These are phyloP conservation scores for Lerista edwardsae DNA, from an alignment of 2,797 vertebrate genomes.

Conservation along the genomic window DNA sequence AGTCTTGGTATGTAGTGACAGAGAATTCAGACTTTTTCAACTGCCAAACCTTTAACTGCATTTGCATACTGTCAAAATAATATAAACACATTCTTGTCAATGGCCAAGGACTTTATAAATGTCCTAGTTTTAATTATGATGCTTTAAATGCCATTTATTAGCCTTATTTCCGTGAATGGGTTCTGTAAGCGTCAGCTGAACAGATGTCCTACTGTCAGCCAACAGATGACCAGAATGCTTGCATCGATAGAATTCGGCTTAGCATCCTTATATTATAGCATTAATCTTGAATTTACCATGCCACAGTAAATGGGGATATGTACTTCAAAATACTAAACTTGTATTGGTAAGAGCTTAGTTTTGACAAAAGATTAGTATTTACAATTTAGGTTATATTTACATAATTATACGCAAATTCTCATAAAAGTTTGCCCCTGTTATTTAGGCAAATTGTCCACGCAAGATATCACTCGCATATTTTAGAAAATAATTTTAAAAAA, in stretches of 20 bases:
- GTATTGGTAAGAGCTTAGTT: constrained; percentile 31
- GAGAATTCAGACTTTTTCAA: constrained; percentile 41
- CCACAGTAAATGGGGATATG: constrained; percentile 51
- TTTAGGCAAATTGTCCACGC: constrained; percentile 23
- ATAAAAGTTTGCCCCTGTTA: constrained; percentile 52
- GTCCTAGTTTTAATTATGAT: constrained; percentile 33
- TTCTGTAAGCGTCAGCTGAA: constrained; percentile 53
- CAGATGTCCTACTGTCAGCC: constrained; percentile 38
- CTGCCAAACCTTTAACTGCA: constrained; percentile 29
- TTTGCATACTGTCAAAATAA: constrained; percentile 48
- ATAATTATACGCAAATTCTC: constrained; percentile 39
- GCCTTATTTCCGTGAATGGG: constrained; percentile 54
- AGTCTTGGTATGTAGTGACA: constrained; percentile 1
- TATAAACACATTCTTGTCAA: constrained; percentile 33
- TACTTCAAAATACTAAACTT: constrained; percentile 46
- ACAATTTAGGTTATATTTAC: constrained; percentile 22
- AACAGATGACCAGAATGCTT: constrained; percentile 53
- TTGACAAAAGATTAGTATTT: constrained; percentile 29
- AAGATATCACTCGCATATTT: too few species aligned
- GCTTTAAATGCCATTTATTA: constrained; percentile 51
- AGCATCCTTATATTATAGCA: constrained; percentile 17
- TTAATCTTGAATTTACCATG: constrained; percentile 47
- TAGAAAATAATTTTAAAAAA: too few species aligned
- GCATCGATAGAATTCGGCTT: constrained; percentile 17
- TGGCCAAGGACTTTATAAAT: constrained; percentile 37